phyloP scores from a whole-genome alignment of 2,797 vertebrate species.

The Mormyrus proboscirostris region DNA sequence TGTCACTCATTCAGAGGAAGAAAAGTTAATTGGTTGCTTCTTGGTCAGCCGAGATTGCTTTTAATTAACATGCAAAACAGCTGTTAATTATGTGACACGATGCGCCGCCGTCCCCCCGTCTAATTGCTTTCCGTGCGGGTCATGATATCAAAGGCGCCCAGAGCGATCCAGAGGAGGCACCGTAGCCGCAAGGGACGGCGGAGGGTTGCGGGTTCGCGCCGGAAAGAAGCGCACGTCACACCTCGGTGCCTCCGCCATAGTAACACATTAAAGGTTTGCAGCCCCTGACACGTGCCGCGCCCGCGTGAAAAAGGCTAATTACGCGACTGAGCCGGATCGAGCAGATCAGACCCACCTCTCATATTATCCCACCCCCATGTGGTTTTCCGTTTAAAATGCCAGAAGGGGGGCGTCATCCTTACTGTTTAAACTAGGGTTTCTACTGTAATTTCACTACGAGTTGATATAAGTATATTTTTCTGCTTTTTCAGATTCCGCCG shows the following conservation, averaged over 20 bases:
- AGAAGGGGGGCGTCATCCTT: neutral
- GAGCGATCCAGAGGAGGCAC: slow-evolving; percentile 40
- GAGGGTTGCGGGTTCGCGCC: neutral
- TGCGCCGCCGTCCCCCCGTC: slow-evolving; percentile 48
- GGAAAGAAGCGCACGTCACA: neutral
- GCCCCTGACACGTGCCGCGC: neutral
- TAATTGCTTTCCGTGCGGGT: slow-evolving; percentile 53
- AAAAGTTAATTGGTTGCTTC: slow-evolving; percentile 61
- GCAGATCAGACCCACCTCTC: neutral
- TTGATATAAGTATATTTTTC: neutral
- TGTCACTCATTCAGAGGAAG: slow-evolving; percentile 44
- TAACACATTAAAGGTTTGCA: neutral
- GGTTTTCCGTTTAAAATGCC: neutral
- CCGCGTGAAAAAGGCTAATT: neutral
- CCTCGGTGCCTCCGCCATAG: neutral
- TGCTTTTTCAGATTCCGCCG: neutral
- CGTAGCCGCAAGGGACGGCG: slow-evolving; percentile 28
- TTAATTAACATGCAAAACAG: slow-evolving; percentile 60
- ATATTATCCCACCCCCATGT: neutral
- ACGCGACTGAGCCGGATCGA: neutral
- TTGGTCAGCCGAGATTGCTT: slow-evolving; percentile 59
- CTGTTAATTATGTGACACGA: slow-evolving; percentile 59
- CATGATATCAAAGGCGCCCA: slow-evolving; percentile 50
- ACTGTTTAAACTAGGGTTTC: neutral
- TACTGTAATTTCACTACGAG: neutral